These are phyloP conservation scores for Aethina tumida DNA, from an alignment of 1,140 invertebrate species.

Conservation along the genomic window DNA sequence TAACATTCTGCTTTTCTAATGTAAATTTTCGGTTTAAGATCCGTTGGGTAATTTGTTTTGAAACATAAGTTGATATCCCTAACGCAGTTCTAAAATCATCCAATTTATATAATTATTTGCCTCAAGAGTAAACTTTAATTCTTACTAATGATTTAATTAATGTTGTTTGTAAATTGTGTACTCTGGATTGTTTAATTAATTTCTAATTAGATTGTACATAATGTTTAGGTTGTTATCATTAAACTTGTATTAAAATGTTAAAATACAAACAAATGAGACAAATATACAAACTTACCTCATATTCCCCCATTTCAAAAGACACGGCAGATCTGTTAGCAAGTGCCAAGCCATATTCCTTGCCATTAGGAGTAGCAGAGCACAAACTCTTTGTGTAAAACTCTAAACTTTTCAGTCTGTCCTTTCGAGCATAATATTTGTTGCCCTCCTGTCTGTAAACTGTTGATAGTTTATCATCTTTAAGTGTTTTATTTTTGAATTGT, in stretches of 20 bases:
- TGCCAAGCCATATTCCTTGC: slow-evolving; percentile 22
- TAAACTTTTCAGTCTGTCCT: slow-evolving; percentile 24
- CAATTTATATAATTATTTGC: slow-evolving; percentile 1
- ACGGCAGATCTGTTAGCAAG: slow-evolving; percentile 29
- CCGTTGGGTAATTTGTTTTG: slow-evolving; percentile 21
- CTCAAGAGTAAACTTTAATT: no score
- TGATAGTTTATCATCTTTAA: slow-evolving; percentile 20
- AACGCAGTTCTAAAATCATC: slow-evolving; percentile 24
- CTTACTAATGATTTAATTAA: no score
- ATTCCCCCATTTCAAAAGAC: slow-evolving; percentile 27
- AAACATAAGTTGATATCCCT: slow-evolving; percentile 28
- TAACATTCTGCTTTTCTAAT: slow-evolving; percentile 27
- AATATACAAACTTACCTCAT: slow-evolving; percentile 18
- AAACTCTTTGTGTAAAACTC: slow-evolving; percentile 28
- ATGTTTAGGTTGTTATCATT: no score
- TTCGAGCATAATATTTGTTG: slow-evolving; percentile 24
- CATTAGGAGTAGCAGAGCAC: slow-evolving; percentile 24
- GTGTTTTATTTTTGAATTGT: slow-evolving; percentile 22
- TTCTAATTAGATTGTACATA: no score
- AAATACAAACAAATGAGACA: no score
- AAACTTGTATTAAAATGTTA: background rate
- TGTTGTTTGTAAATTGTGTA: no score
- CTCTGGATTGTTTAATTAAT: no score
- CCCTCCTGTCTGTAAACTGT: slow-evolving; percentile 22
- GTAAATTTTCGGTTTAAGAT: slow-evolving; percentile 26